Evolutionary conservation across 2,113 vertebrate genomes (phyloP), one percentile per base, ranked within the genome.

Genomic region (Mixornis gularis): DNA sequence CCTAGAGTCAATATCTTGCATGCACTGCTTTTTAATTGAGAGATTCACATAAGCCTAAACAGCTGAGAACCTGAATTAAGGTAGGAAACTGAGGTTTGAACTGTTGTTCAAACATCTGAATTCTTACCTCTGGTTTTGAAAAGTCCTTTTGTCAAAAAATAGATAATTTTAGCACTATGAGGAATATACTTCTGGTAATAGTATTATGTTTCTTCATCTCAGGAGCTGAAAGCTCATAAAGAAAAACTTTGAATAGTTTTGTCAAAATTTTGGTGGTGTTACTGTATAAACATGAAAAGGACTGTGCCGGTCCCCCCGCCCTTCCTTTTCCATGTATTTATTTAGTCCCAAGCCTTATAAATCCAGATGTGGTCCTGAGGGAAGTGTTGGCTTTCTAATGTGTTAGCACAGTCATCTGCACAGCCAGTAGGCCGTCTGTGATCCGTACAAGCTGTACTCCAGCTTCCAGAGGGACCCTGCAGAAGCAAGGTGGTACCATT

Each of bases 401-500:
- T 14, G 13, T 65, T 65, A 56, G 48, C 21, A 4, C 0, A 48
- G 62, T 32, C 6, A 13, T 60, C 62, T 79, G 68, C 49, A 8
- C 17, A 70, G 81, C 51, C 78, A 27, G 38, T 30, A 52, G 59
- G 21, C n/a, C 63, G 1, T 49, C 25, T 3, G 7, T 49, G 43
- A 19, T 70, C 70, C 0, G 0, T 36, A 13, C 1, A 0, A 0
- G 0, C 55, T 34, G 17, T 20, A 1, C 38, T 79, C 7, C 4
- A 1, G 63, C 55, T 91, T 51, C 48, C 40, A 84, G 90, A 40
- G 44, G 41, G n/a, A 83, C 27, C 46, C 10, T 0, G 0, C 43
- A 25, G 32, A 13, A 38, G 27, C 0, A 0, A 62, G 24, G 51
- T 52, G 56, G 41, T 65, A 44, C 41, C 36, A 14, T 38, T 22